Conservation (phyloP, 92 coral and sea anemone genomes). For the Zoanthus gigantus region DNA sequence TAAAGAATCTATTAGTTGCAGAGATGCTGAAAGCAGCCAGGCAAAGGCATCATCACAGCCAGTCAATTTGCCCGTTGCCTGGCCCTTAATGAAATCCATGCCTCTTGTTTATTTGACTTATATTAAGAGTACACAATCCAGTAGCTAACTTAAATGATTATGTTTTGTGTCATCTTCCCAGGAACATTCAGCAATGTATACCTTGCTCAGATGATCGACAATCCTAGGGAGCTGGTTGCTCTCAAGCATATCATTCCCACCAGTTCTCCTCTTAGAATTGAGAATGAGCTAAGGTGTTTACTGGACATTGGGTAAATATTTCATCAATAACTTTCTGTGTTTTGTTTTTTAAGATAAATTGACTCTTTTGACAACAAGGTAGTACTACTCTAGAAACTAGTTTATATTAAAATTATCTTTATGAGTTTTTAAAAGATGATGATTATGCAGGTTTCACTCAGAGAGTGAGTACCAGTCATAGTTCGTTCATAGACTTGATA, state of each 20-base stretch:
- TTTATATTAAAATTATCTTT: no score
- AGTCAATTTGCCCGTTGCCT: no score
- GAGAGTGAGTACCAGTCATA: no score
- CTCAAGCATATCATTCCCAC: conserved; percentile 97
- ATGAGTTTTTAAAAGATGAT: no score
- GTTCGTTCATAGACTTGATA: no score
- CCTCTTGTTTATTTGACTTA: no score
- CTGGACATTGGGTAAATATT: conserved; percentile 92
- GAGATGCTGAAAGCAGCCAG: no score
- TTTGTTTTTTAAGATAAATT: background rate
- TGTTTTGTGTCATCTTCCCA: background rate
- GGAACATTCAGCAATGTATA: conserved; percentile 99
- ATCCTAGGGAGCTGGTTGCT: conserved; percentile 88
- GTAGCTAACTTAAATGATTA: background rate
- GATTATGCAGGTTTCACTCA: no score
- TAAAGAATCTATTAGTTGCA: no score
- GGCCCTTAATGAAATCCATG: no score
- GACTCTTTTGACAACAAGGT: background rate
- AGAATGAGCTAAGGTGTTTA: conserved; percentile 92
- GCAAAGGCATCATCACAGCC: no score
- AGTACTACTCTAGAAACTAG: background rate
- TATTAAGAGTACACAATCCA: no score
- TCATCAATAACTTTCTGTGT: background rate
- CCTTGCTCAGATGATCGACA: conserved; percentile 81
- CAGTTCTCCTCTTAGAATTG: conserved; percentile 95